Conservation (phyloP, 2,113 vertebrate genomes). For the Paracanthobrama guichenoti region DNA sequence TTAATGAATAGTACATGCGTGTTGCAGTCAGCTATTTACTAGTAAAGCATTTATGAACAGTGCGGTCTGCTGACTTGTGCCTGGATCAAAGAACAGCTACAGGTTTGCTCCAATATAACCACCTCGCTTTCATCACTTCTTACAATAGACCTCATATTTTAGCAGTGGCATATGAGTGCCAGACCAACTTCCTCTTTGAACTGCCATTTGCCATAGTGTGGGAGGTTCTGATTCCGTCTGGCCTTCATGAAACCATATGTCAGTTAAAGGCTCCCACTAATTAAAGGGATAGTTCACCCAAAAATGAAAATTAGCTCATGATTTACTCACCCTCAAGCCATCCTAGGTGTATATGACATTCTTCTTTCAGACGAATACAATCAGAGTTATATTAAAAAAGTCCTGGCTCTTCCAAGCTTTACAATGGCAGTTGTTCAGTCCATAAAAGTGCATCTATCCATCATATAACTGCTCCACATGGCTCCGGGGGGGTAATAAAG, state of each 20-base stretch:
- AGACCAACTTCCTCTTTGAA: constrained; percentile 32
- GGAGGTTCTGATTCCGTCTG: not conserved
- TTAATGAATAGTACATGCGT: not conserved
- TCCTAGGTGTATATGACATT: no score
- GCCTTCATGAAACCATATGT: not conserved
- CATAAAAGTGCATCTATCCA: no score
- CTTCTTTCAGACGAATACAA: no score
- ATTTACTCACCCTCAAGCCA: no score
- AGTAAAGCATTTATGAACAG: not conserved
- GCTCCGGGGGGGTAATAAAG: no score
- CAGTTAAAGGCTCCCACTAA: not conserved
- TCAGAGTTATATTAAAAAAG: no score
- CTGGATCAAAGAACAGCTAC: constrained; percentile 7
- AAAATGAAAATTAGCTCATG: no score
- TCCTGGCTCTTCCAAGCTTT: no score
- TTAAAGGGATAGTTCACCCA: not conserved
- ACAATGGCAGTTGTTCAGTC: no score
- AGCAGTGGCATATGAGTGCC: constrained; percentile 9
- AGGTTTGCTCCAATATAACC: not conserved
- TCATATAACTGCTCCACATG: no score
- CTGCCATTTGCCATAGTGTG: not conserved
- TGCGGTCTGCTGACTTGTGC: not conserved
- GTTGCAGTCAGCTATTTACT: not conserved
- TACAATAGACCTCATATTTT: not conserved
- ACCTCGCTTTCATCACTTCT: constrained; percentile 11